These are phyloP conservation scores for Zelostemma sp. DNA, from an alignment of 1,140 invertebrate species.

Conservation along the genomic window DNA sequence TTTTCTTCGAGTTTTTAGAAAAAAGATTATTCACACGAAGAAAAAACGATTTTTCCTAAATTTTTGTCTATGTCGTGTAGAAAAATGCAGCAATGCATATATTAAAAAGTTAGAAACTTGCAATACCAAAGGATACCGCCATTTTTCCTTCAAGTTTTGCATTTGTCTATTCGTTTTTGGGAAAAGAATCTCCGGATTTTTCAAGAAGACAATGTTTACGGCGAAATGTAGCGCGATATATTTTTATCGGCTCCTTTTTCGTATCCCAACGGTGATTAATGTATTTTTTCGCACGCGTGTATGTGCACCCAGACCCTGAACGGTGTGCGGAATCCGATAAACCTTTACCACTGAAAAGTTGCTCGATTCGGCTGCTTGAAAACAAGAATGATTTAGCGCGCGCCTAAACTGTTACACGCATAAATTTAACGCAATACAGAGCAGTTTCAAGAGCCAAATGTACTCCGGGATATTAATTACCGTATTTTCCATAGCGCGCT, in stretches of 20 bases:
- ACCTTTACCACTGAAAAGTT: slow-evolving; percentile 32
- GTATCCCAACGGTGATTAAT: neutral
- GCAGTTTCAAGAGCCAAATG: neutral
- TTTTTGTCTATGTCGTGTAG: too few species aligned
- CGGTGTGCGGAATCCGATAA: slow-evolving; percentile 19
- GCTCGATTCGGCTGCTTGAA: slow-evolving; percentile 24
- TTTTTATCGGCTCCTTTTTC: slow-evolving; percentile 1
- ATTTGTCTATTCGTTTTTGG: too few species aligned
- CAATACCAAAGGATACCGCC: too few species aligned
- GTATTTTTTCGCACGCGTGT: neutral
- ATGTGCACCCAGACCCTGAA: slow-evolving; percentile 14
- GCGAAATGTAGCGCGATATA: neutral
- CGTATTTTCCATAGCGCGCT: too few species aligned
- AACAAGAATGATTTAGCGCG: slow-evolving; percentile 37
- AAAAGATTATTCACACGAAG: too few species aligned
- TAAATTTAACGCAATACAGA: neutral
- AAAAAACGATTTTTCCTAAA: too few species aligned
- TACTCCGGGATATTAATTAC: neutral
- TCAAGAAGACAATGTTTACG: neutral
- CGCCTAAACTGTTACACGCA: slow-evolving; percentile 10
- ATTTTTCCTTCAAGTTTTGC: too few species aligned
- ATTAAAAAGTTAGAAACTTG: too few species aligned
- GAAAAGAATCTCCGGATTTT: too few species aligned
- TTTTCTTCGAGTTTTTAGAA: too few species aligned
- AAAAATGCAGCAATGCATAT: too few species aligned